Evolutionary conservation across 2,113 vertebrate species (phyloP).

Genomic region (Galemys pyrenaicus): DNA sequence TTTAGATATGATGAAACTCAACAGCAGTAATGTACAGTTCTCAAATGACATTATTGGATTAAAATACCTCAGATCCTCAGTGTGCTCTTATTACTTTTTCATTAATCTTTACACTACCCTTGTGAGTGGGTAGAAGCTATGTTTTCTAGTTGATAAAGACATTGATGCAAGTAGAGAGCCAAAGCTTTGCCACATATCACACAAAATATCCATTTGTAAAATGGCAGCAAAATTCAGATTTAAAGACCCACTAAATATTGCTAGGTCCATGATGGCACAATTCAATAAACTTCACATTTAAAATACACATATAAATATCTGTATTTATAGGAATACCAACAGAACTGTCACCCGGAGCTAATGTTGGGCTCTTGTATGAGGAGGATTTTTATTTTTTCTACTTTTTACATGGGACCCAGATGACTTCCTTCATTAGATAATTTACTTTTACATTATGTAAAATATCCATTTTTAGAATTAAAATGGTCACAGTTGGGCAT

Average conservation of each 20-base stretch:
- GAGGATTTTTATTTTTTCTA: neutral
- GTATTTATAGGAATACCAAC: neutral
- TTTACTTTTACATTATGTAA: constrained; percentile 31
- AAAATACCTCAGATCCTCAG: neutral
- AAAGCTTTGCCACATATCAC: neutral
- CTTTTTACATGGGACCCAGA: neutral
- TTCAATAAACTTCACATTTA: neutral
- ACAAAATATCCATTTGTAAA: neutral
- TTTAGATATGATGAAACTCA: neutral
- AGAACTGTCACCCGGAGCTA: neutral
- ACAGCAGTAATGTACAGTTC: neutral
- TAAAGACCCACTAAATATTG: neutral
- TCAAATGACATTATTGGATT: neutral
- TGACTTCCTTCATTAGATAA: neutral
- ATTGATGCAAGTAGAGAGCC: neutral
- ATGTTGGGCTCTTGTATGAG: neutral
- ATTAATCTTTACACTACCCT: neutral
- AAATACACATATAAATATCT: constrained; percentile 10
- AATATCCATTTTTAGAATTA: constrained; percentile 39
- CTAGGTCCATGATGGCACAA: neutral
- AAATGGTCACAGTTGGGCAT: neutral
- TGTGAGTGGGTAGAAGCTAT: neutral
- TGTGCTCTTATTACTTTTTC: neutral
- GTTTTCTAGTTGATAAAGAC: neutral
- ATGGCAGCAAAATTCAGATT: neutral